Evolutionary conservation across 2,888 invertebrate genomes (phyloP).

Genomic region (Sicus ferrugineus): DNA sequence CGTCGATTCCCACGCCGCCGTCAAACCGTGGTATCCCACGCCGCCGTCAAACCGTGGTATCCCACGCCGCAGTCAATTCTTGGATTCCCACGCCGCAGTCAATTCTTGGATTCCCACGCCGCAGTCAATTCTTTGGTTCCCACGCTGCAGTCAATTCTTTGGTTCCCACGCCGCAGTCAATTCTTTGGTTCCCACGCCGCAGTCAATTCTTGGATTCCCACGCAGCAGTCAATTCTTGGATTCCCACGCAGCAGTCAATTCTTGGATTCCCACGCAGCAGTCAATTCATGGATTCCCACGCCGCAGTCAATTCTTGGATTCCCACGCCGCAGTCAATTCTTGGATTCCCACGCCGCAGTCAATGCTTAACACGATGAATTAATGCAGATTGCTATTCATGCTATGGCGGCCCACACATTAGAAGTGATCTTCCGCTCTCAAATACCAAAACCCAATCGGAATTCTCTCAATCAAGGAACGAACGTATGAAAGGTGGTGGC

Average conservation of each 20-base stretch:
- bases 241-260: slow-evolving; percentile 50
- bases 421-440: too few relatives aligned
- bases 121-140: slow-evolving; percentile 46
- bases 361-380: too few relatives aligned
- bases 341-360: slow-evolving; percentile 43
- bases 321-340: slow-evolving; percentile 48
- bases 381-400: too few relatives aligned
- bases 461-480: too few relatives aligned
- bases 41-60: slow-evolving; percentile 42
- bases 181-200: slow-evolving; percentile 36
- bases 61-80: slow-evolving; percentile 42
- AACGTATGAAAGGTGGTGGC: too few relatives aligned
- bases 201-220: slow-evolving; percentile 40
- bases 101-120: slow-evolving; percentile 42
- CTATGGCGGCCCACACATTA: too few relatives aligned
- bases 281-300: slow-evolving; percentile 41
- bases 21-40: slow-evolving; percentile 47
- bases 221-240: slow-evolving; percentile 35
- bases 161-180: slow-evolving; percentile 47
- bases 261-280: slow-evolving; percentile 41
- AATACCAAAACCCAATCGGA: too few relatives aligned
- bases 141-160: slow-evolving; percentile 49
- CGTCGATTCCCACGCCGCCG: slow-evolving; percentile 37
- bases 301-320: slow-evolving; percentile 42
- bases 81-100: slow-evolving; percentile 48